phyloP scores from a whole-genome alignment of 2,113 vertebrate genomes.

The Malurus melanocephalus region DNA sequence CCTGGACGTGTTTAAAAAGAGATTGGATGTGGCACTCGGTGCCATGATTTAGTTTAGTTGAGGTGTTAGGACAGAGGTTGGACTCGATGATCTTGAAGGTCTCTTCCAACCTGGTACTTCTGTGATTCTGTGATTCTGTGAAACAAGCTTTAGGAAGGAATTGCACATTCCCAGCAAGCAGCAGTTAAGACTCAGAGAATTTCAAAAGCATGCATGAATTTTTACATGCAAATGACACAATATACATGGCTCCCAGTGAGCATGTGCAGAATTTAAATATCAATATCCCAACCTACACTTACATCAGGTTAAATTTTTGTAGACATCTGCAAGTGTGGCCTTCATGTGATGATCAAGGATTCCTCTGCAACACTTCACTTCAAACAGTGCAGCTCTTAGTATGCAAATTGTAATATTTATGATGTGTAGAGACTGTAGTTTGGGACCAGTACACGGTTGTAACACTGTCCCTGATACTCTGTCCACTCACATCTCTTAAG shows the following conservation, averaged over 20 bases:
- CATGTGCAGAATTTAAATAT: neutral
- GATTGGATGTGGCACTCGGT: too few species aligned
- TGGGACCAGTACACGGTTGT: neutral
- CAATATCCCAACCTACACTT: neutral
- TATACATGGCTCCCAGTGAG: neutral
- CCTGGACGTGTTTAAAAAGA: too few species aligned
- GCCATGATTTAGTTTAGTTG: too few species aligned
- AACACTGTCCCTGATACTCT: neutral
- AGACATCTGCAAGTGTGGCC: neutral
- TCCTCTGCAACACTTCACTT: neutral
- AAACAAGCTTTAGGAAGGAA: neutral
- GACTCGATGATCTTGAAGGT: too few species aligned
- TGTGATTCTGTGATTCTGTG: too few species aligned
- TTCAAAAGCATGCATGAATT: neutral
- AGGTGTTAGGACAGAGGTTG: too few species aligned
- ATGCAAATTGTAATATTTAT: neutral
- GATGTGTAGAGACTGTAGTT: neutral
- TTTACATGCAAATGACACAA: neutral
- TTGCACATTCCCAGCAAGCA: neutral
- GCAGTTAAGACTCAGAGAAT: neutral
- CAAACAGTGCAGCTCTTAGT: neutral
- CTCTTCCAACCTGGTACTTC: too few species aligned
- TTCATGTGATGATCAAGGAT: neutral
- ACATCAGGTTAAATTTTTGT: neutral
- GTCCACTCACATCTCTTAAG: neutral